Evolutionary conservation across 1,140 invertebrate genomes (phyloP).

Genomic region (Solenopsis invicta): DNA sequence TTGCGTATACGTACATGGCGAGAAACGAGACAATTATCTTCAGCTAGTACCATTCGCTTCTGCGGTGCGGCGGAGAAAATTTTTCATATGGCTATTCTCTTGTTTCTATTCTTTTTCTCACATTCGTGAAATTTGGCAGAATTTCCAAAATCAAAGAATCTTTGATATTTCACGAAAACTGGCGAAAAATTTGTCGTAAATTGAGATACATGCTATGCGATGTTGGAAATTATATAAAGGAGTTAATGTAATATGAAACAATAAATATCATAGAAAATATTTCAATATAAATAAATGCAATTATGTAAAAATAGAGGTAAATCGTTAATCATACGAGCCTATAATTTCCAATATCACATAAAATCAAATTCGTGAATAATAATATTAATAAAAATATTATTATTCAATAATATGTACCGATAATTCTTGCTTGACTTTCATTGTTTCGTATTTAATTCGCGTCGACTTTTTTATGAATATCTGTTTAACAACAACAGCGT

Average conservation of each 20-base stretch:
- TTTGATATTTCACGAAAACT: background rate
- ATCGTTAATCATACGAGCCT: background rate
- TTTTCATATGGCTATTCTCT: background rate
- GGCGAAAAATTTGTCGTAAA: background rate
- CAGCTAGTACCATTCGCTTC: slow-evolving; percentile 1
- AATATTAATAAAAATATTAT: background rate
- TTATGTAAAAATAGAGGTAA: background rate
- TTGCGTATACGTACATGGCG: background rate
- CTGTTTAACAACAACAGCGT: background rate
- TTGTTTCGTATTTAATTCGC: background rate
- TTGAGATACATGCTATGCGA: background rate
- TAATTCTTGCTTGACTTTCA: background rate
- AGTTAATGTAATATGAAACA: slow-evolving; percentile 10
- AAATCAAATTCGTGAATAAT: slow-evolving; percentile 8
- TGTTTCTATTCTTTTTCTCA: background rate
- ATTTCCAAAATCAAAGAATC: background rate
- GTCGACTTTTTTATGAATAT: background rate
- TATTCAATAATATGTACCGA: background rate
- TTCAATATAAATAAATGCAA: background rate
- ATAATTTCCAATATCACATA: background rate
- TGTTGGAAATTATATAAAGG: background rate
- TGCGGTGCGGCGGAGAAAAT: background rate
- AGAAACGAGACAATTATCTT: slow-evolving; percentile 54
- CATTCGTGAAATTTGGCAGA: no score
- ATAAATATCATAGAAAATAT: slow-evolving; percentile 25